These are phyloP conservation scores for Jacana jacana DNA, from an alignment of 2,113 vertebrate genomes.

Conservation along the genomic window DNA sequence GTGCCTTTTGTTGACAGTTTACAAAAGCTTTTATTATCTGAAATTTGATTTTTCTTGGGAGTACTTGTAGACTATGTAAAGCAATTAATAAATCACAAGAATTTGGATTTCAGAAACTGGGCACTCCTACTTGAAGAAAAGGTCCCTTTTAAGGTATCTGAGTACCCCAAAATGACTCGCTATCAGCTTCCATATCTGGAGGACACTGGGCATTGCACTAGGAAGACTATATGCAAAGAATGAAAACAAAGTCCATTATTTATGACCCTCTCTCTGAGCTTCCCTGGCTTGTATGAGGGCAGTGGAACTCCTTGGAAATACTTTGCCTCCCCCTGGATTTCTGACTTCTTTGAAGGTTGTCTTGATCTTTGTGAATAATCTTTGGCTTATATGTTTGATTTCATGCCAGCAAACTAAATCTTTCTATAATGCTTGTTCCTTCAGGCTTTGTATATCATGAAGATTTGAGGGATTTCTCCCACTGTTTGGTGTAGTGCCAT, in stretches of 20 bases:
- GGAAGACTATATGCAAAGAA: slow-evolving; percentile 9
- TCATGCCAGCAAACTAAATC: slow-evolving; percentile 41
- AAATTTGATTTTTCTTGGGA: neutral
- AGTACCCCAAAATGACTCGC: neutral
- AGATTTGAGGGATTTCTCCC: slow-evolving; percentile 8
- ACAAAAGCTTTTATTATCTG: neutral
- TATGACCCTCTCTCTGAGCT: slow-evolving; percentile 20
- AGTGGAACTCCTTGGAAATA: slow-evolving; percentile 29
- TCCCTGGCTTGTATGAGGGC: neutral
- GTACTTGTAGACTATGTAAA: neutral
- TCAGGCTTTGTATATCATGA: neutral
- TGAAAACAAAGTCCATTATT: slow-evolving; percentile 51
- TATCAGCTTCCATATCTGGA: neutral
- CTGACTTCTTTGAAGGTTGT: slow-evolving; percentile 56
- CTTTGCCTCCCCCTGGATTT: slow-evolving; percentile 35
- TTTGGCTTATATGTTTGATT: slow-evolving; percentile 31
- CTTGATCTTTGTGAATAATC: slow-evolving; percentile 57
- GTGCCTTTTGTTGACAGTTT: neutral
- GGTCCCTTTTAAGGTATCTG: neutral
- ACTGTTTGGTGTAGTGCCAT: neutral
- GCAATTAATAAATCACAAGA: neutral
- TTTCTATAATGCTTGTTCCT: slow-evolving; percentile 15
- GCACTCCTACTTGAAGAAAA: neutral
- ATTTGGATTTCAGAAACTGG: neutral
- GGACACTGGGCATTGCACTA: neutral